Evolutionary conservation across 1,140 invertebrate species (phyloP).

Genomic region (Bombus terrestris): DNA sequence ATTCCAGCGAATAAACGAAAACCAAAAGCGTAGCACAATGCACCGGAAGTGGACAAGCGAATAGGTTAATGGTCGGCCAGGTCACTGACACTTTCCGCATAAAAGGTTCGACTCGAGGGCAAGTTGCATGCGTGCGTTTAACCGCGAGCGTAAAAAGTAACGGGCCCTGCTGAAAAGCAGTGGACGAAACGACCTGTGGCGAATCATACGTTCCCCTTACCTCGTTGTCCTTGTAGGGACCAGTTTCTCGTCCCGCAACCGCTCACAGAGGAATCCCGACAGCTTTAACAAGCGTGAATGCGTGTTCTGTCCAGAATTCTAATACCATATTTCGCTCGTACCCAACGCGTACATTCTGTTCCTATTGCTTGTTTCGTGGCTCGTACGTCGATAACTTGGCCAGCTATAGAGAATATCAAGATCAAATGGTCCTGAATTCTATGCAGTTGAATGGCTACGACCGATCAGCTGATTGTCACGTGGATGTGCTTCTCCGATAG

Average conservation of each 20-base stretch:
- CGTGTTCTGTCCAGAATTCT: conserved; percentile 29
- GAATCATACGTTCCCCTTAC: conserved; percentile 71
- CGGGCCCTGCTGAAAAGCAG: conserved; percentile 68
- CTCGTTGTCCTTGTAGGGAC: conserved; percentile 73
- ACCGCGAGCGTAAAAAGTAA: conserved; percentile 73
- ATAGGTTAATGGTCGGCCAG: conserved; percentile 66
- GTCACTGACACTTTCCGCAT: conserved; percentile 74
- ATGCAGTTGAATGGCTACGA: not conserved
- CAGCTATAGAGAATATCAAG: too few relatives aligned
- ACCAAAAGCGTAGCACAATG: conserved; percentile 54
- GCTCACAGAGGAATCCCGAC: conserved; percentile 34
- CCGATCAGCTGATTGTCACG: not conserved
- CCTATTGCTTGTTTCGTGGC: not conserved
- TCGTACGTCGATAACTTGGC: not conserved
- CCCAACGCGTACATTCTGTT: not conserved
- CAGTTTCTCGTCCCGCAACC: conserved; percentile 57
- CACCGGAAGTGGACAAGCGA: conserved; percentile 69
- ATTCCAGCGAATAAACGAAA: conserved; percentile 9
- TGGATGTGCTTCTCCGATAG: not conserved
- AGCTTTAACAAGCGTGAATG: conserved; percentile 3
- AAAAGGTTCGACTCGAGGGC: conserved; percentile 63
- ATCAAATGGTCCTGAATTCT: not conserved
- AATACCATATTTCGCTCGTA: conserved; percentile 12
- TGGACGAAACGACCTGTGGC: conserved; percentile 59
- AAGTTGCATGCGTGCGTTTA: conserved; percentile 62